Percentiles rank a stretch among this genome's conserved stretches.
These are phyloP conservation scores for Melinopterus prodromus DNA, from an alignment of 2,888 invertebrate genomes.

Conservation along the genomic window DNA sequence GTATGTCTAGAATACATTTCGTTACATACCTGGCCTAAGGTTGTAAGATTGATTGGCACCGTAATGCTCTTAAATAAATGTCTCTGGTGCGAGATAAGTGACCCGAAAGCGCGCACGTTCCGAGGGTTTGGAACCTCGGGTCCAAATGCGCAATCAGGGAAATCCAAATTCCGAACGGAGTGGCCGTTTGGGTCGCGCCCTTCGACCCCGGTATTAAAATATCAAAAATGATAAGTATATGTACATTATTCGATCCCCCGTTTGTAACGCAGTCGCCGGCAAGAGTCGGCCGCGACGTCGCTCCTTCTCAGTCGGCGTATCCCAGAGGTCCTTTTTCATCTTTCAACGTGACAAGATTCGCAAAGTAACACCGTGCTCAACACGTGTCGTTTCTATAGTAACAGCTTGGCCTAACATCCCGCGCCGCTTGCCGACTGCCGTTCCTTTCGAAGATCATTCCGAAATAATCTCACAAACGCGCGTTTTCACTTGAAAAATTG, in stretches of 20 bases:
- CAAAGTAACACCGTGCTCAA: conserved; percentile 61
- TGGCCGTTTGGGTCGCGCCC: conserved; percentile 7
- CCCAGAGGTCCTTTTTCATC: conserved; percentile 61
- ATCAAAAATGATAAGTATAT: conserved; percentile 26
- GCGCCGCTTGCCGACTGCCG: conserved; percentile 54
- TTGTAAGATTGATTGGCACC: conserved; percentile 14
- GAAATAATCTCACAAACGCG: conserved; percentile 55
- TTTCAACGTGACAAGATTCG: conserved; percentile 62
- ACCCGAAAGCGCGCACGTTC: conserved; percentile 12
- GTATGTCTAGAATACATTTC: conserved; percentile 34
- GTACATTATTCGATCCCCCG: conserved; percentile 30
- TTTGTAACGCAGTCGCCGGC: conserved; percentile 43
- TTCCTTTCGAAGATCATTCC: conserved; percentile 54
- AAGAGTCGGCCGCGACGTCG: conserved; percentile 47
- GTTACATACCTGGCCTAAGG: conserved; percentile 20
- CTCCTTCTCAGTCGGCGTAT: conserved; percentile 52
- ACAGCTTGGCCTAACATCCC: conserved; percentile 57
- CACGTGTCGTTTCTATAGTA: conserved; percentile 62
- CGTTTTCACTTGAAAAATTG: conserved; percentile 52
- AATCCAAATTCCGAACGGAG: conserved; percentile 14
- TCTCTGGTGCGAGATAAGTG: conserved; percentile 12
- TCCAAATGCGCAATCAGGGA: conserved; percentile 17
- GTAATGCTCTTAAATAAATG: conserved; percentile 24
- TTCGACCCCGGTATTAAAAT: conserved; percentile 10
- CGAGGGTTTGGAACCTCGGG: background rate